These are phyloP conservation scores for Enteromius mattozi DNA, from an alignment of 2,797 vertebrate species.

Conservation along the genomic window DNA sequence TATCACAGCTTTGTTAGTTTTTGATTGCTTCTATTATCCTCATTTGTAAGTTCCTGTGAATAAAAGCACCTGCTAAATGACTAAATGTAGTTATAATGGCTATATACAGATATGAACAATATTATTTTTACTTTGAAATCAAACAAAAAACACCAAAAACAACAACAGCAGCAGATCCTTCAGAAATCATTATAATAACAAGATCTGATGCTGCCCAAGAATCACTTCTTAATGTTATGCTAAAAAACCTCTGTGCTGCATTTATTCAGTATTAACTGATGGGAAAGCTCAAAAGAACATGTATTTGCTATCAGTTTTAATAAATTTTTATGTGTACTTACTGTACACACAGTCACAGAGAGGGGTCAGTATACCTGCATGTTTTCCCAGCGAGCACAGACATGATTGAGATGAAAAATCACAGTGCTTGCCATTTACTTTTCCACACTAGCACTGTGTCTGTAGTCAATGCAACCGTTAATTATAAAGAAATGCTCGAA, in stretches of 20 bases:
- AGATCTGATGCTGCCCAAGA: not conserved
- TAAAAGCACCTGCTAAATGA: not conserved
- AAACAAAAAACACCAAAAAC: not conserved
- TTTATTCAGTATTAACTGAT: not conserved
- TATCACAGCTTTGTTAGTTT: not conserved
- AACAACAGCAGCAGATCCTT: not conserved
- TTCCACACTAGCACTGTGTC: not conserved
- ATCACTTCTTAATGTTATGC: not conserved
- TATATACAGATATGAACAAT: not conserved
- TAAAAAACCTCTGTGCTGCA: not conserved
- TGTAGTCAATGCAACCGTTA: not conserved
- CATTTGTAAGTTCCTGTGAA: not conserved
- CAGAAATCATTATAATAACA: not conserved
- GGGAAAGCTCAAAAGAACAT: not conserved
- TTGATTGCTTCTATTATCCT: not conserved
- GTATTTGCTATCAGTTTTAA: not conserved
- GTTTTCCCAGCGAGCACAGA: not conserved
- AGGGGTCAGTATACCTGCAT: not conserved
- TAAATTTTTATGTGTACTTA: not conserved
- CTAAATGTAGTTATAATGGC: not conserved
- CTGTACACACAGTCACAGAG: not conserved
- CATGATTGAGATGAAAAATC: not conserved
- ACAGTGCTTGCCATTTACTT: not conserved
- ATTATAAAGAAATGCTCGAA: not conserved
- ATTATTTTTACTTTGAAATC: not conserved